Base-by-base conservation (phyloP, 2,113 vertebrate species). In the Gambusia affinis region DNA sequence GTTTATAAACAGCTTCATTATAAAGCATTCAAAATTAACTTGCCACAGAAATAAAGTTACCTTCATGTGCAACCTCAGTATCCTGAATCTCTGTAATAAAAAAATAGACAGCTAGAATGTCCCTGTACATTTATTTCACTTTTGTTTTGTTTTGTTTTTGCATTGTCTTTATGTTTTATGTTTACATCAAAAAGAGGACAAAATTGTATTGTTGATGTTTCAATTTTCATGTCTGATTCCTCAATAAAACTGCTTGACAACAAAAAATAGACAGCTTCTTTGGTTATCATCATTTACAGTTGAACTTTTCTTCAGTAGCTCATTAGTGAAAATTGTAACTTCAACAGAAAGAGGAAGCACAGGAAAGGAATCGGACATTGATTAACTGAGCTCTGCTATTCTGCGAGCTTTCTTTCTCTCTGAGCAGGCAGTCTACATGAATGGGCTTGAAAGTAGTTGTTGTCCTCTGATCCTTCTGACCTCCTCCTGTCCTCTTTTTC, bases 361-460 rank as follows among this genome's bases (percentile, higher is more conserved):
- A 57, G 51, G 51, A 11, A 57, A 57, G 66, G 37, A 73, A 39
- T 62, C 3, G 0, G 42, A 67, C 72, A 84, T 83, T 15, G 42
- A 15, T 44, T 70, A 79, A 88, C 81, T 64, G 65, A 44, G 60
- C 28, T 81, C 39, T 35, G 61, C 62, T 65, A 78, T 39, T 73
- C 51, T 24, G 29, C 8, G 5, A 47, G 10, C 3, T 70, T 71
- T 30, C 8, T 78, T 47, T 70, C 54, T 70, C 54, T 72, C n/a
- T 22, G 67, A 63, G 51, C 64, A 35, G 64, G 35, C 64, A 60
- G 60, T 30, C 73, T 17, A 30, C 73, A 83, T 70, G 85, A 91
- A 91, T 83, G 63, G 87, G 80, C 78, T 87, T 91, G 75, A 64
- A 72, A 79, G 77, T 64, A 82, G 66, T 61, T 76, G 77, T 22